Conservation (phyloP, 1,140 invertebrate genomes). For the Rhagoletis pomonella region DNA sequence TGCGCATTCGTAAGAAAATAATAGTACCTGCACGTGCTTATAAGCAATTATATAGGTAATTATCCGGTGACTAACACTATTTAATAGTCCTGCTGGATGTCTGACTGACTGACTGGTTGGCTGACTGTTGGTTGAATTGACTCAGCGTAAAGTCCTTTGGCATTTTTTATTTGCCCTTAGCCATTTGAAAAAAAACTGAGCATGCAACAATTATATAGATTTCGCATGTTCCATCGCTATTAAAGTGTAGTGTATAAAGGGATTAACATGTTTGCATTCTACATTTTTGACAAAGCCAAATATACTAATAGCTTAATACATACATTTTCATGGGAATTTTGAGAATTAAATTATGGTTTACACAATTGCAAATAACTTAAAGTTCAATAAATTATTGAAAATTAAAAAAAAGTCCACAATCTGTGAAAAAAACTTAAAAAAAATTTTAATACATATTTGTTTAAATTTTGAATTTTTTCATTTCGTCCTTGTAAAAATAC, state of each 20-base stretch:
- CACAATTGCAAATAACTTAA: no score
- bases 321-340: no score
- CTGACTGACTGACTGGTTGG: background rate
- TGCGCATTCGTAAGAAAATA: background rate
- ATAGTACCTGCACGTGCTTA: constrained; percentile 16
- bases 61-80: constrained; percentile 1
- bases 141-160: background rate
- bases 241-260: background rate
- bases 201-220: background rate
- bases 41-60: background rate
- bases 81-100: background rate
- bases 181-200: background rate
- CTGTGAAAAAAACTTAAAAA: no score
- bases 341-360: no score
- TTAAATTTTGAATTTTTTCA: no score
- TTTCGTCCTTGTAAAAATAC: no score
- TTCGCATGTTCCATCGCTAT: background rate
- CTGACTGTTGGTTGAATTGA: background rate
- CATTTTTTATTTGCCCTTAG: background rate
- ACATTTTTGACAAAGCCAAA: no score
- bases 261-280: background rate
- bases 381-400: no score
- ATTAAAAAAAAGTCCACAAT: no score
- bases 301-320: no score
- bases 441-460: no score